Percentiles rank a stretch among this genome's conserved stretches.
Evolutionary conservation across 2,797 vertebrate genomes (phyloP).

Genomic region (Ceryle rudis): DNA sequence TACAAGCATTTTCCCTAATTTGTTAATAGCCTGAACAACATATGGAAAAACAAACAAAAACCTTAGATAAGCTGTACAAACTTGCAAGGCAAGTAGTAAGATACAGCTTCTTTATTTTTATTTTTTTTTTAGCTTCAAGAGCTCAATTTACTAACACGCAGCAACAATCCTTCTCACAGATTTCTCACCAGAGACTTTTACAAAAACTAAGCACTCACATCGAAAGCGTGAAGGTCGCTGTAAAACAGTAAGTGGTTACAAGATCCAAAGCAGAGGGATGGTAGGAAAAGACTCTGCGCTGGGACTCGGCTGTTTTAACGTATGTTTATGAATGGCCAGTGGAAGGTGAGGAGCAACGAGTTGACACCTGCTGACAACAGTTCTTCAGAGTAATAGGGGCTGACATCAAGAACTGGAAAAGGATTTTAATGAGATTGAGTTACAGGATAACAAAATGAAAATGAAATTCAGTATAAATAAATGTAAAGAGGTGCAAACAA

Average conservation of each 20-base stretch:
- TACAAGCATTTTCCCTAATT: neutral
- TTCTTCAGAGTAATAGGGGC: neutral
- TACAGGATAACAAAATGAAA: neutral
- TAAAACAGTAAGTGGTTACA: neutral
- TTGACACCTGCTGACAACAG: neutral
- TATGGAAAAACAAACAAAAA: neutral
- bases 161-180: neutral
- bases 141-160: neutral
- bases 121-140: neutral
- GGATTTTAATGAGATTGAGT: neutral
- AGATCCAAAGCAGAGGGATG: neutral
- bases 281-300: neutral
- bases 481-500: neutral
- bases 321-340: neutral
- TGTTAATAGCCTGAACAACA: neutral
- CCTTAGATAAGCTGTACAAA: neutral
- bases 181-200: neutral
- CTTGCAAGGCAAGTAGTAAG: neutral
- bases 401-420: neutral
- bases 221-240: neutral
- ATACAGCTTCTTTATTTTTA: neutral
- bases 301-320: neutral
- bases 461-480: neutral
- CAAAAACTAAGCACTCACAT: neutral
- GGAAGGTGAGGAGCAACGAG: neutral